phyloP scores from a whole-genome alignment of 2,113 vertebrate species.

The Podilymbus podiceps region DNA sequence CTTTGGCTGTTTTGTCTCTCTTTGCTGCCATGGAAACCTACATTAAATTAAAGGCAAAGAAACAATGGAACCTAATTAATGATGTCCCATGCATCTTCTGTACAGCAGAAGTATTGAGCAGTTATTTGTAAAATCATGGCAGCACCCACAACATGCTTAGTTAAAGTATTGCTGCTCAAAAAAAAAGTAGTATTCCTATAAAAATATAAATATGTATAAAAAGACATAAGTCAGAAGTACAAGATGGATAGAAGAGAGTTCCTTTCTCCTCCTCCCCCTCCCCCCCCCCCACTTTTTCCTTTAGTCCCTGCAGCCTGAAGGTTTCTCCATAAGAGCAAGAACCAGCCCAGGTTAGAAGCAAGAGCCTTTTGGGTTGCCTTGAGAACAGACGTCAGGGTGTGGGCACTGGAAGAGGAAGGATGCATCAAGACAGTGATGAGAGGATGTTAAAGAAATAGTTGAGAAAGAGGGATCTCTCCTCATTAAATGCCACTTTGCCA shows the following conservation, averaged over 20 bases:
- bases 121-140: background rate
- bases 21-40: background rate
- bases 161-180: background rate
- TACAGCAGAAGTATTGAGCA: background rate
- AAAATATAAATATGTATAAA: background rate
- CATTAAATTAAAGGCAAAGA: background rate
- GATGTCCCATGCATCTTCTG: background rate
- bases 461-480: background rate
- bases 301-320: background rate
- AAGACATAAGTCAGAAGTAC: background rate
- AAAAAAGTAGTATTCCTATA: background rate
- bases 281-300: background rate
- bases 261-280: background rate
- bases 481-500: background rate
- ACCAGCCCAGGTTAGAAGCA: background rate
- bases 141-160: background rate
- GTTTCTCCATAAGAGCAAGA: background rate
- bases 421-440: background rate
- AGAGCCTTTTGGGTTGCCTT: background rate
- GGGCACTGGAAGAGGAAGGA: background rate
- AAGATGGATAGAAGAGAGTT: background rate
- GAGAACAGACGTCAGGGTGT: background rate
- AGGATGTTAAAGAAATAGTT: background rate
- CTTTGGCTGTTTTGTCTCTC: background rate
- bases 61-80: background rate